Evolutionary conservation across 2,113 vertebrate genomes (phyloP).

Genomic region (Prietella phreatophila): DNA sequence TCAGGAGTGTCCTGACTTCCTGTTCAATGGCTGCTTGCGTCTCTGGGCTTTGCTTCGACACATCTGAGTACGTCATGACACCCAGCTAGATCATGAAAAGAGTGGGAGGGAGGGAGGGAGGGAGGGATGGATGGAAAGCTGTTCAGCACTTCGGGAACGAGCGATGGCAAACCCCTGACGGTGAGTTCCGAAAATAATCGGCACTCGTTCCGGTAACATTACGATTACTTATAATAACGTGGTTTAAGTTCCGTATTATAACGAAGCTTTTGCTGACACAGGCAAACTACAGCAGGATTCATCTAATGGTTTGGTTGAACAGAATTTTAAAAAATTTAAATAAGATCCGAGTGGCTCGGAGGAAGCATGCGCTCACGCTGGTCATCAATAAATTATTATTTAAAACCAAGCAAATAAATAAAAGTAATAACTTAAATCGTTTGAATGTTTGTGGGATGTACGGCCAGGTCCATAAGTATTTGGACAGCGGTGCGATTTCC

Average conservation of each 20-base stretch:
- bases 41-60: slow-evolving; percentile 88
- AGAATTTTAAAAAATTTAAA: background rate
- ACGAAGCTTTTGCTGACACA: background rate
- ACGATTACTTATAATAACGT: background rate
- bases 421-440: background rate
- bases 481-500: no score
- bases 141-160: background rate
- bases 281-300: background rate
- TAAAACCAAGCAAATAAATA: background rate
- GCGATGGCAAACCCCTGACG: background rate
- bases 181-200: background rate
- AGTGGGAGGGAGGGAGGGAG: no score
- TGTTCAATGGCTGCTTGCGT: slow-evolving; percentile 94
- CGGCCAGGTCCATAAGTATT: no score
- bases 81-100: slow-evolving; percentile 83
- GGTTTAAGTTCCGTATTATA: background rate
- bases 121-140: no score
- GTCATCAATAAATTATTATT: no score
- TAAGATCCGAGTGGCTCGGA: no score
- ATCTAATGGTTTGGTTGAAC: background rate
- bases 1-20: slow-evolving; percentile 88
- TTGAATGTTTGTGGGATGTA: background rate
- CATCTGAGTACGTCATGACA: slow-evolving; percentile 92
- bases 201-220: background rate
- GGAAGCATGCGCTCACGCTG: no score